These are phyloP conservation scores for Caenorhabditis sp. DNA, from an alignment of 2,888 invertebrate genomes.

Conservation along the genomic window DNA sequence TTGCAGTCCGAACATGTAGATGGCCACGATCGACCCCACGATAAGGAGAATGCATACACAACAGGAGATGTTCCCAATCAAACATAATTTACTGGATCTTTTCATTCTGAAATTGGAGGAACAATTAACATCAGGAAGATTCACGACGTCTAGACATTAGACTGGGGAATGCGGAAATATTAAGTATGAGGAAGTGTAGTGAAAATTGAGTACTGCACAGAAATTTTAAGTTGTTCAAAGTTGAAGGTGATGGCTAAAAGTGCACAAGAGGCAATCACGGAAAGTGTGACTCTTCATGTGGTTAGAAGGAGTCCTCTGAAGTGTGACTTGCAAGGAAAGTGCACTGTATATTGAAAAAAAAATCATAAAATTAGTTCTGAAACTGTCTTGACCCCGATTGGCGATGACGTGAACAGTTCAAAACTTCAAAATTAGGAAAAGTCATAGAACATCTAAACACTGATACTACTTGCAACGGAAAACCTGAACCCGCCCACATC, in stretches of 20 bases:
- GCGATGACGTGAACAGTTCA: not conserved
- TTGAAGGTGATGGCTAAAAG: not conserved
- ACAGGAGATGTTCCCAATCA: conserved; percentile 50
- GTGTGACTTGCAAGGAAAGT: not conserved
- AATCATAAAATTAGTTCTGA: no score
- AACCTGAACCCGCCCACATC: not conserved
- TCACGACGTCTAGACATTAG: conserved; percentile 4
- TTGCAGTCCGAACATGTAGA: conserved; percentile 51
- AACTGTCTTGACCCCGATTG: not conserved
- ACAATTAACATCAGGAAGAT: not conserved
- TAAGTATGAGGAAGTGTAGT: not conserved
- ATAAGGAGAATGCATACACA: conserved; percentile 45
- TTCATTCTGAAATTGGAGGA: conserved; percentile 30
- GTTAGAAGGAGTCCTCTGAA: not conserved
- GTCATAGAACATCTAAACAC: not conserved
- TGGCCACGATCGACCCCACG: conserved; percentile 47
- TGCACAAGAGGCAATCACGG: not conserved
- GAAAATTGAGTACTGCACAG: not conserved
- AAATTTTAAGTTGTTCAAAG: no score
- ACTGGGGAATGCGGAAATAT: conserved; percentile 8
- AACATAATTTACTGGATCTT: conserved; percentile 48
- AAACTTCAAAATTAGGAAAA: not conserved
- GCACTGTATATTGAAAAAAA: not conserved
- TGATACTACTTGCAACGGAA: not conserved
- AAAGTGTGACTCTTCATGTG: no score